These are phyloP conservation scores for Panzeria rudis DNA, from an alignment of 2,888 invertebrate species.

Conservation along the genomic window DNA sequence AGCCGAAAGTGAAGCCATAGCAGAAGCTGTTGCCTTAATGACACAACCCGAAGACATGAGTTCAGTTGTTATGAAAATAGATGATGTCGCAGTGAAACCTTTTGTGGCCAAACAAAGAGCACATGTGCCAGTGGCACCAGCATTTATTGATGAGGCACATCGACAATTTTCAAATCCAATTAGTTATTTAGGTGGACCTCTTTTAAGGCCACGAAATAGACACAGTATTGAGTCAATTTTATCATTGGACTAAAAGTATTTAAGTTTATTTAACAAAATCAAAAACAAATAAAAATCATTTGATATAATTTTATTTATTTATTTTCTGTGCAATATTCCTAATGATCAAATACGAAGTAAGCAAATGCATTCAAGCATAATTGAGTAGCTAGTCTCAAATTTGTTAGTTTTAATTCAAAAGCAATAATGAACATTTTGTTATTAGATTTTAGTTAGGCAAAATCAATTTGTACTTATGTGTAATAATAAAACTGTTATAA, in stretches of 20 bases:
- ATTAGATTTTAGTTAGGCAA: conserved; percentile 41
- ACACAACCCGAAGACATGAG: conserved; percentile 35
- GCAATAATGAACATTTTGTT: conserved; percentile 8
- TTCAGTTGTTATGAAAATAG: conserved; percentile 71
- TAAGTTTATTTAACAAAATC: neutral
- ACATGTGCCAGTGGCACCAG: conserved; percentile 81
- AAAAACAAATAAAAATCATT: neutral
- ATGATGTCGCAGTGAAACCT: conserved; percentile 74
- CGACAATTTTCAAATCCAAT: conserved; percentile 87
- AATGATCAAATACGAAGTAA: neutral
- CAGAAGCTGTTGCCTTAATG: conserved; percentile 43
- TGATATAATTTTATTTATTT: neutral
- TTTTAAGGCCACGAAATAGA: conserved; percentile 84
- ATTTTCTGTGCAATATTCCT: conserved; percentile 9
- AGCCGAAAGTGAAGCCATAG: conserved; percentile 65
- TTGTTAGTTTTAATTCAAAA: conserved; percentile 24
- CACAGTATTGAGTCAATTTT: conserved; percentile 88
- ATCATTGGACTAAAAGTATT: conserved; percentile 86
- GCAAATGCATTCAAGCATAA: neutral
- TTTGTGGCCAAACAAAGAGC: conserved; percentile 76
- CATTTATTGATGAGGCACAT: conserved; percentile 85
- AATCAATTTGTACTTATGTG: conserved; percentile 23
- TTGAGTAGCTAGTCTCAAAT: conserved; percentile 29
- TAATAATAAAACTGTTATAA: conserved; percentile 9
- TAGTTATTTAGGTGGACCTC: conserved; percentile 88